phyloP scores from a whole-genome alignment of 2,888 invertebrate species.

The Hoplodrina ambigua region DNA sequence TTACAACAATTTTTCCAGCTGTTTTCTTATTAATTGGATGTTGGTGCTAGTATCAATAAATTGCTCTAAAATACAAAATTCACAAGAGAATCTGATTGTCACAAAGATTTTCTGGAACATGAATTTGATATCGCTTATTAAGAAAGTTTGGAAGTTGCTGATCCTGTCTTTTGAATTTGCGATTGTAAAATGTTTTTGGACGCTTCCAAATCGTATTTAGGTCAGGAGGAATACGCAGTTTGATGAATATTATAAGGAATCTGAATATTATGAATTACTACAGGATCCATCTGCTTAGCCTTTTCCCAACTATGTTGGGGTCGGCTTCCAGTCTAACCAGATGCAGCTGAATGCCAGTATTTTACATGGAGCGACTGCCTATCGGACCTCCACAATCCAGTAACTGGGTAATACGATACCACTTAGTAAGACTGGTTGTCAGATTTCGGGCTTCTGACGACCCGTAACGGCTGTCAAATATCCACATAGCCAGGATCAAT shows the following conservation, averaged over 20 bases:
- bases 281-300: too few relatives aligned
- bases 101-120: conserved; percentile 24
- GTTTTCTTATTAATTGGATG: conserved; percentile 53
- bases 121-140: conserved; percentile 50
- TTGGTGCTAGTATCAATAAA: conserved; percentile 25
- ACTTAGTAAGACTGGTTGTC: too few relatives aligned
- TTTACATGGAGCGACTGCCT: too few relatives aligned
- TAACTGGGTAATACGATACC: too few relatives aligned
- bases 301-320: too few relatives aligned
- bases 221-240: not conserved
- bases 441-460: too few relatives aligned
- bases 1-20: conserved; percentile 16
- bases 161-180: conserved; percentile 39
- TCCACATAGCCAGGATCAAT: too few relatives aligned
- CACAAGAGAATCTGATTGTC: conserved; percentile 49
- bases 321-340: too few relatives aligned
- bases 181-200: conserved; percentile 25
- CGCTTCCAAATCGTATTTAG: conserved; percentile 9
- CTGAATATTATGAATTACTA: too few relatives aligned
- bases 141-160: conserved; percentile 44
- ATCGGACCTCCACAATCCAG: too few relatives aligned
- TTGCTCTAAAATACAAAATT: conserved; percentile 32
- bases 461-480: too few relatives aligned
- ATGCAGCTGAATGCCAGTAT: too few relatives aligned
- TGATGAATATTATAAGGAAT: conserved; percentile 6